A percentile compares a stretch with the other conserved stretches of the same genome.
These are phyloP conservation scores for Thereva nobilitata DNA, from an alignment of 2,888 invertebrate genomes.

Conservation along the genomic window DNA sequence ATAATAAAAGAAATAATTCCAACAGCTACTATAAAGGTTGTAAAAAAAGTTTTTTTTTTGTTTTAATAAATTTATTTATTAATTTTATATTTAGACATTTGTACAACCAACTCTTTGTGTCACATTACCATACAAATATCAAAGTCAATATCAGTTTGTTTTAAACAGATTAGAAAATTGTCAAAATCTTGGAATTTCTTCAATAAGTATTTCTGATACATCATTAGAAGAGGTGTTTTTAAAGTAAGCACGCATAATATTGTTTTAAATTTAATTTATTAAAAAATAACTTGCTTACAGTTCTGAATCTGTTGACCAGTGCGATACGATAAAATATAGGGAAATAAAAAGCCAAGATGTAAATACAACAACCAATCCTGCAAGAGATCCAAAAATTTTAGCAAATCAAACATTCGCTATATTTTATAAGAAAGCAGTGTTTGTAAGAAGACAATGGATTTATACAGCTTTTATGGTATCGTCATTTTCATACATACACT, in stretches of 20 bases:
- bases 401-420: constrained; percentile 51
- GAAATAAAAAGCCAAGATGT: constrained; percentile 37
- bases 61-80: constrained; percentile 14
- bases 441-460: constrained; percentile 49
- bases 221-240: constrained; percentile 93
- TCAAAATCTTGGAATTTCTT: constrained; percentile 67
- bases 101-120: constrained; percentile 54
- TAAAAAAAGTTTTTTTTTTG: background rate
- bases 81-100: constrained; percentile 47
- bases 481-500: constrained; percentile 12
- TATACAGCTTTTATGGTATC: constrained; percentile 51
- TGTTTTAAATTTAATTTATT: constrained; percentile 15
- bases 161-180: constrained; percentile 67
- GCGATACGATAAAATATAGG: constrained; percentile 32
- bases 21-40: constrained; percentile 49
- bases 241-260: constrained; percentile 60
- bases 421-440: constrained; percentile 55
- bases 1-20: constrained; percentile 49
- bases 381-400: constrained; percentile 39
- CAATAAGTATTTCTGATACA: constrained; percentile 82
- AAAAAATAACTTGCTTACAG: constrained; percentile 22
- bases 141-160: constrained; percentile 63
- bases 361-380: constrained; percentile 41
- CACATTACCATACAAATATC: constrained; percentile 63
- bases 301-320: constrained; percentile 30